phyloP scores from a whole-genome alignment of 2,888 invertebrate species.

The Parnassius glacialis region DNA sequence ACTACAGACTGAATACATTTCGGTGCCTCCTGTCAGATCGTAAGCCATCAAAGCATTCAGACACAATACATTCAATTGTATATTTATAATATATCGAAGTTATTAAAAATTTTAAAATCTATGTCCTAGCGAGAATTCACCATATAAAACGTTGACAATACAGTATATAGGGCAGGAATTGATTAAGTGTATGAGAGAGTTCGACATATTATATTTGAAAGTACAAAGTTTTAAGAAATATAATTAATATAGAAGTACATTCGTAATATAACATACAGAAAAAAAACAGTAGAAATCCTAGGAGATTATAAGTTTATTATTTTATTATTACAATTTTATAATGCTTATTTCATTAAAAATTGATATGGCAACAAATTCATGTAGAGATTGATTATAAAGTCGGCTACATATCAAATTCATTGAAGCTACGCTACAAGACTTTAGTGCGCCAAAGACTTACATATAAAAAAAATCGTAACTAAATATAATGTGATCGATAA shows the following conservation, averaged over 20 bases:
- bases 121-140: slow-evolving; percentile 14
- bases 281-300: slow-evolving; percentile 64
- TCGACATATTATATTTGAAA: slow-evolving; percentile 22
- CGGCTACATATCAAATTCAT: slow-evolving; percentile 29
- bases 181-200: slow-evolving; percentile 17
- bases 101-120: neutral
- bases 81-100: neutral
- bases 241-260: slow-evolving; percentile 32
- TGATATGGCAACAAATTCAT: slow-evolving; percentile 43
- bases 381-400: slow-evolving; percentile 27
- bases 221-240: slow-evolving; percentile 29
- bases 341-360: slow-evolving; percentile 33
- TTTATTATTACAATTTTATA: slow-evolving; percentile 44
- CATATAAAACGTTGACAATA: slow-evolving; percentile 14
- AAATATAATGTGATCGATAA: neutral
- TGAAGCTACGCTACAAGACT: slow-evolving; percentile 16
- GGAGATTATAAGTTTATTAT: slow-evolving; percentile 51
- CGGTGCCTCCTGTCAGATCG: neutral
- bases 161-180: slow-evolving; percentile 26
- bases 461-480: slow-evolving; percentile 18
- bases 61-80: neutral
- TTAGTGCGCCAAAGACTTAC: slow-evolving; percentile 8
- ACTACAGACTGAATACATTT: too few relatives aligned
- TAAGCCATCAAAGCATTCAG: neutral
- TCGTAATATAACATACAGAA: slow-evolving; percentile 36